phyloP scores from a whole-genome alignment of 1,140 invertebrate species.

The Pseudomyrmex pallidus region DNA sequence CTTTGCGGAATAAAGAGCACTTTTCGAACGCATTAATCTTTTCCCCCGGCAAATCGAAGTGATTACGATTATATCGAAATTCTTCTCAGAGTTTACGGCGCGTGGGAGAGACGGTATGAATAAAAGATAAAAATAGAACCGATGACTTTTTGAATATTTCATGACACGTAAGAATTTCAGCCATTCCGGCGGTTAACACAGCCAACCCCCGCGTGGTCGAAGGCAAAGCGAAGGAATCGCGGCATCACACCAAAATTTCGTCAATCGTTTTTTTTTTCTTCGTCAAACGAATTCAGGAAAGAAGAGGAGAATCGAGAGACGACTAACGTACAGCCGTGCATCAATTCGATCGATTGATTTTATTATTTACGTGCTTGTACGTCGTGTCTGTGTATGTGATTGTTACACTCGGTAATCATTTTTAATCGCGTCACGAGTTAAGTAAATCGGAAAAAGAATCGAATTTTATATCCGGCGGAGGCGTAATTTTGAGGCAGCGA shows the following conservation, averaged over 20 bases:
- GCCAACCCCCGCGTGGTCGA: conserved; percentile 19
- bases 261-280: neutral
- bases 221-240: conserved; percentile 35
- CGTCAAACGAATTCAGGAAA: neutral
- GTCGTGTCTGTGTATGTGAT: conserved; percentile 58
- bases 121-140: neutral
- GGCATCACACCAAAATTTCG: conserved; percentile 27
- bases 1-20: no score
- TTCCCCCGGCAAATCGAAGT: no score
- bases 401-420: conserved; percentile 30
- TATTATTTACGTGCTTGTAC: conserved; percentile 42
- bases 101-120: neutral
- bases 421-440: conserved; percentile 10
- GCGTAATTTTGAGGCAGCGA: conserved; percentile 23
- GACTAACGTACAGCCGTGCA: conserved; percentile 19
- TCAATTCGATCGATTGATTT: conserved; percentile 37
- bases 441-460: conserved; percentile 1
- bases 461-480: neutral
- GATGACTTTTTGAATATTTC: no score
- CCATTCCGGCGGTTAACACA: conserved; percentile 35
- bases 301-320: conserved; percentile 5
- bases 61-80: no score
- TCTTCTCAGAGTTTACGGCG: no score
- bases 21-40: no score
- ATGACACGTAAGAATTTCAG: conserved; percentile 5